A percentile compares a stretch with the other conserved stretches of the same genome.
phyloP scores from a whole-genome alignment of 2,888 invertebrate species.

The Epicampocera succincta region DNA sequence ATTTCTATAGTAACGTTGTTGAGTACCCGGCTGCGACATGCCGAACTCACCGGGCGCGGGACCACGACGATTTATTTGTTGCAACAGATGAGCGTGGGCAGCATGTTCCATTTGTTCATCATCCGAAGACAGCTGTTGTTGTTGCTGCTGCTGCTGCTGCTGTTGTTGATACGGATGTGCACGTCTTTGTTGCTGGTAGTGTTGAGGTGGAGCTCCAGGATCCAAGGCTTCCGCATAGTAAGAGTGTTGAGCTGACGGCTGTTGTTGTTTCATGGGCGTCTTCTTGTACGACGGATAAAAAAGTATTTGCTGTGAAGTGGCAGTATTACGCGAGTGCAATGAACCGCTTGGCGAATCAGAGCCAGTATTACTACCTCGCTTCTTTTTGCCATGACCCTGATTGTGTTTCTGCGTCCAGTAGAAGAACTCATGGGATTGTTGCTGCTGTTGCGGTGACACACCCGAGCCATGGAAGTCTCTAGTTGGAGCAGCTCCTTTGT shows the following conservation, averaged over 20 bases:
- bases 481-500: conserved; percentile 51
- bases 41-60: conserved; percentile 68
- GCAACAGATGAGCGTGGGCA: conserved; percentile 77
- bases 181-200: conserved; percentile 73
- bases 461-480: conserved; percentile 63
- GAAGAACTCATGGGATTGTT: conserved; percentile 79
- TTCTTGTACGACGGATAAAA: conserved; percentile 81
- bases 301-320: conserved; percentile 76
- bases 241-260: conserved; percentile 74
- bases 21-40: conserved; percentile 58
- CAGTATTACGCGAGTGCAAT: conserved; percentile 77
- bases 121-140: conserved; percentile 79
- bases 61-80: conserved; percentile 75
- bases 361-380: conserved; percentile 74
- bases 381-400: conserved; percentile 77
- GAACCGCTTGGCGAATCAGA: conserved; percentile 79
- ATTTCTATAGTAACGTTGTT: conserved; percentile 79
- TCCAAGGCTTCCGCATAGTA: conserved; percentile 79
- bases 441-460: conserved; percentile 59
- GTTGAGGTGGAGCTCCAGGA: conserved; percentile 74
- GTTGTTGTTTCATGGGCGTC: conserved; percentile 72
- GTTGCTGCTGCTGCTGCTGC: conserved; percentile 71
- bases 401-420: conserved; percentile 81
- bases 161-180: conserved; percentile 70
- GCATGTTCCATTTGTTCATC: conserved; percentile 77